Percentiles rank a stretch among this genome's conserved stretches.
Evolutionary conservation across 2,113 vertebrate species (phyloP).

Genomic region (Oryzias celebensis): DNA sequence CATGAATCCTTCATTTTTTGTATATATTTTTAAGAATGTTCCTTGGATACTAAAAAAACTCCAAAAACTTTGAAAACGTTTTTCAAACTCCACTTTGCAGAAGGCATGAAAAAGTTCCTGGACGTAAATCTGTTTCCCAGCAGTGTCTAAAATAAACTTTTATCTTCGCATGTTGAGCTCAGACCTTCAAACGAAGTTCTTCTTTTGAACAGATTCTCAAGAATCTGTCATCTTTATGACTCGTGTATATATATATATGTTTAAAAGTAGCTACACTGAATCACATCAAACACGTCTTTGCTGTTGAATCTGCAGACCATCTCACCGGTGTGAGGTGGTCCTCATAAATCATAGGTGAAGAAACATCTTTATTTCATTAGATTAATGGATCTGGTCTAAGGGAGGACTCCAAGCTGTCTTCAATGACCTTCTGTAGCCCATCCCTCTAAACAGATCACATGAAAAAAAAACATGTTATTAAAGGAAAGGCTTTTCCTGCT

Average conservation of each 20-base stretch:
- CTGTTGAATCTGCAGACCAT: conserved; percentile 1
- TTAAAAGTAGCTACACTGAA: neutral
- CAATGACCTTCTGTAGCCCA: neutral
- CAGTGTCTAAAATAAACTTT: too few species aligned
- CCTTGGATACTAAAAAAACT: too few species aligned
- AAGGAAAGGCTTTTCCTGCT: conserved; percentile 4
- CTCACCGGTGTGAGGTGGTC: conserved; percentile 7
- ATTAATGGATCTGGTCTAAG: conserved; percentile 43
- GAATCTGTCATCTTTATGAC: neutral
- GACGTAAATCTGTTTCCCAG: too few species aligned
- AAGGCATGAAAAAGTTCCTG: too few species aligned
- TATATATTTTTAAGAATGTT: too few species aligned
- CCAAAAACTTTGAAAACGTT: too few species aligned
- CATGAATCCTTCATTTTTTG: too few species aligned
- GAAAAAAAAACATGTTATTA: neutral
- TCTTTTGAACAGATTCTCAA: neutral
- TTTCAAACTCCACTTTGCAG: too few species aligned
- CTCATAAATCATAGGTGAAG: conserved; percentile 46
- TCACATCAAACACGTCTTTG: neutral
- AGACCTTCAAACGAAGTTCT: neutral
- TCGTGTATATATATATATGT: neutral
- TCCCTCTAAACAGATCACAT: conserved; percentile 8
- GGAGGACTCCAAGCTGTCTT: conserved; percentile 3
- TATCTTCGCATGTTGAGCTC: neutral
- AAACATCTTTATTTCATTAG: conserved; percentile 65